These are phyloP conservation scores for Hydrophis major DNA, from an alignment of 2,797 vertebrate species.

Conservation along the genomic window DNA sequence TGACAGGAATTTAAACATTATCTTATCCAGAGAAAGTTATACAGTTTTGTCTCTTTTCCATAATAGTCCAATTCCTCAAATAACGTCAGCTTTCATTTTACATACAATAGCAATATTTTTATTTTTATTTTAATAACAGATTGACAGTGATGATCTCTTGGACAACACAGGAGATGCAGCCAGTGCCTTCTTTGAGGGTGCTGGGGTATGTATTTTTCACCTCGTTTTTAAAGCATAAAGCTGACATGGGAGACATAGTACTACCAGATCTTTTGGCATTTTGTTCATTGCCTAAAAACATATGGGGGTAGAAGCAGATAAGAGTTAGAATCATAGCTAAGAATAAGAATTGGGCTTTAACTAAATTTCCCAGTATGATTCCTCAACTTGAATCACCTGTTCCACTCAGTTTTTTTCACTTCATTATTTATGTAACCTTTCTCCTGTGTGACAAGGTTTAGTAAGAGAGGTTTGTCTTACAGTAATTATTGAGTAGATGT, in stretches of 20 bases:
- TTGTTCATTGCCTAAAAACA: background rate
- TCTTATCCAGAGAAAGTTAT: background rate
- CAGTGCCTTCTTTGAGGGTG: conserved; percentile 91
- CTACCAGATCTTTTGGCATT: background rate
- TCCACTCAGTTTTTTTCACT: too few relatives aligned
- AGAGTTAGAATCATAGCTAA: background rate
- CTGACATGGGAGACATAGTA: background rate
- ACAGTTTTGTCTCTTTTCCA: background rate
- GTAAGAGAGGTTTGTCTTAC: background rate
- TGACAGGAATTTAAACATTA: background rate
- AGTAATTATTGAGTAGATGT: background rate
- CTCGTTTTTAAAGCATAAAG: background rate
- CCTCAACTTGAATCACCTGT: too few relatives aligned
- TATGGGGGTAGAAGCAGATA: background rate
- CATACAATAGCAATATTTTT: conserved; percentile 27
- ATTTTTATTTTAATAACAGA: conserved; percentile 76
- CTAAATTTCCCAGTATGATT: too few relatives aligned
- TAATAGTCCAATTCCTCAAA: background rate
- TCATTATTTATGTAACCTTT: background rate
- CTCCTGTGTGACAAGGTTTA: background rate
- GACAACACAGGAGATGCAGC: conserved; percentile 91
- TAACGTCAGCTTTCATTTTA: background rate
- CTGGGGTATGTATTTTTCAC: conserved; percentile 84
- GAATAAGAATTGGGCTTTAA: background rate
- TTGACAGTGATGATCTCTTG: conserved; percentile 97